Evolutionary conservation across 2,797 vertebrate genomes (phyloP), one percentile per base, ranked within the genome.

Genomic region (Apogon hyalosoma): DNA sequence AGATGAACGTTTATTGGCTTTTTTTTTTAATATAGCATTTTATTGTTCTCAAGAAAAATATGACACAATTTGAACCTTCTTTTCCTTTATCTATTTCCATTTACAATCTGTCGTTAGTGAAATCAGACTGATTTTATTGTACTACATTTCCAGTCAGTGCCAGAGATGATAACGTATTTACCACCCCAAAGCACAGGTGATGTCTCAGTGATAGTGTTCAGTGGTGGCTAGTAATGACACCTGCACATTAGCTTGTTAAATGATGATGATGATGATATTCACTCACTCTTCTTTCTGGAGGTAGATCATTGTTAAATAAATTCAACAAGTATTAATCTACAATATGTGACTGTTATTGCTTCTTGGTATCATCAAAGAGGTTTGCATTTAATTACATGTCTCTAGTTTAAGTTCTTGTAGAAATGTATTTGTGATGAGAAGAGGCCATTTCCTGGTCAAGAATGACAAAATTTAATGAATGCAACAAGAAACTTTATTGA

Each of bases 401-500:
- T 36, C 33, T 36, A 10, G 33, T 36, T 36, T 36, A 9, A 36
- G 33, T 10, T 36, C 33, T 36, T 36, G 33, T 36, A 47, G 2
- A 62, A 21, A 21, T 21, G 19, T 8, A 50, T 55, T 56, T 50
- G 6, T 57, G 2, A 19, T 42, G 38, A 41, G 10, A 61, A 0
- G 10, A 18, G 2, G 2, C 3, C 0, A 42, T 63, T 36, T 11
- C n/a, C 18, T 13, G 7, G 13, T 41, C 16, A 52, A 57, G 0
- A 63, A 62, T 0, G 14, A 60, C 11, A 0, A 54, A 52, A 57
- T 31, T 1, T 38, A 43, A 57, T 63, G 0, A 18, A 15, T 76
- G 78, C 74, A 65, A 56, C 58, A 46, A 11, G 11, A 19, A n/a
- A 52, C 13, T 87, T 88, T 88, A 88, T 87, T 89, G 69, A 66